Evolutionary conservation across 2,888 invertebrate genomes (phyloP).

Genomic region (Xanthorhoe designata): DNA sequence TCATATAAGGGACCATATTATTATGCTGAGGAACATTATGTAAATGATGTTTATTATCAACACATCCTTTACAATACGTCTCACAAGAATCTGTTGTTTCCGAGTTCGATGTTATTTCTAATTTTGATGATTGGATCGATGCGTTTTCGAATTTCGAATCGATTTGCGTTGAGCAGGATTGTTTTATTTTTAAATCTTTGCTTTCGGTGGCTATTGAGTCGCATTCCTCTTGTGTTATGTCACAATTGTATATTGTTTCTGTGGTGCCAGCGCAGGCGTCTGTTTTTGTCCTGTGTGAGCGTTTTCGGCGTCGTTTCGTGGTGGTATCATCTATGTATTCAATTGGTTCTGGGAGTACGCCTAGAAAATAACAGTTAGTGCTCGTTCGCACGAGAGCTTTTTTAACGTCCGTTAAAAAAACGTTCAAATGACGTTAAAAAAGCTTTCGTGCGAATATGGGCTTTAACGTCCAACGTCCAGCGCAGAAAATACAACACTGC

Average conservation of each 20-base stretch:
- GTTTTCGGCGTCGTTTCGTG: conserved; percentile 51
- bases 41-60: not conserved
- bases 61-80: conserved; percentile 6
- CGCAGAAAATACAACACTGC: no score
- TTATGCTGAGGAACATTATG: conserved; percentile 8
- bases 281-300: conserved; percentile 69
- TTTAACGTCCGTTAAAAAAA: no score
- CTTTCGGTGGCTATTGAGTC: conserved; percentile 52
- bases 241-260: conserved; percentile 40
- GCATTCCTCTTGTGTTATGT: conserved; percentile 22
- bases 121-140: conserved; percentile 5
- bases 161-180: conserved; percentile 51
- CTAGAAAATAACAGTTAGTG: conserved; percentile 37
- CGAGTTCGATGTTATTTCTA: conserved; percentile 7
- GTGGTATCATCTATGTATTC: conserved; percentile 43
- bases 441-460: no score
- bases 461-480: no score
- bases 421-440: no score
- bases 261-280: conserved; percentile 71
- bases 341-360: conserved; percentile 61
- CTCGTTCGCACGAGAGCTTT: no score
- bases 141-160: conserved; percentile 26
- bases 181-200: conserved; percentile 58
- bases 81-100: conserved; percentile 15
- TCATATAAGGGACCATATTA: conserved; percentile 50